Base-by-base conservation (phyloP, 2,888 invertebrate species). In the Chymomyza caudatula region DNA sequence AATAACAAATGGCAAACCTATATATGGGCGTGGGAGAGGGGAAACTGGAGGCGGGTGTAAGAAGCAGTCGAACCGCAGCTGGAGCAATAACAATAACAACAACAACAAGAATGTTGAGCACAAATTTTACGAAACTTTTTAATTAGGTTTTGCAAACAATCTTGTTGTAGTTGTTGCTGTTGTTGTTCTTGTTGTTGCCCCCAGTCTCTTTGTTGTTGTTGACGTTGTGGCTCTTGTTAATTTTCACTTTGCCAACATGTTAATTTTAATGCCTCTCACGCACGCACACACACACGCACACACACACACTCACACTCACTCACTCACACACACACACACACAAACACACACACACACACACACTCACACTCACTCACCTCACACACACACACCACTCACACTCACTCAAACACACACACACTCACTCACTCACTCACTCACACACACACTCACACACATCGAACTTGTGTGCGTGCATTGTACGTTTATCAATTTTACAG, bases 141-240 rank as follows among this genome's bases (percentile, higher is more conserved):
- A 82, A 85, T 80, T 80, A 78, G 80, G 63, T 79, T 79, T 73
- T 44, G 68, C 58, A 63, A 70, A 62, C 63, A 71, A 63, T 58
- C 64, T 66, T 61, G 20, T 20, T 19, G 55, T 51, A 19, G 25
- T 67, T 54, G 52, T 44, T 57, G 47, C 59, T 63, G 57, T 51
- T 52, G 6, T 54, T 54, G 42, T 49, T 4, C 42, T 65, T 20
- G 63, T 44, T 65, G 25, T 49, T 13, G 53, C 65, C 29, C 29
- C 29, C 2, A 2, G 11, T 37, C 8, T 20, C 20, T 51, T 37
- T 8, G 49, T 65, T 20, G 65, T 44, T 65, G 44, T 53, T 13
- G 53, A 11, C 29, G 29, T 43, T 54, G 42, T 58, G 51, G 65
- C 37, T 67, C 19, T 64, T 59, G 69, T 67, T 77, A 62, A 79